Conservation (phyloP, 92 coral and sea anemone species). For the Siderastrea radians region DNA sequence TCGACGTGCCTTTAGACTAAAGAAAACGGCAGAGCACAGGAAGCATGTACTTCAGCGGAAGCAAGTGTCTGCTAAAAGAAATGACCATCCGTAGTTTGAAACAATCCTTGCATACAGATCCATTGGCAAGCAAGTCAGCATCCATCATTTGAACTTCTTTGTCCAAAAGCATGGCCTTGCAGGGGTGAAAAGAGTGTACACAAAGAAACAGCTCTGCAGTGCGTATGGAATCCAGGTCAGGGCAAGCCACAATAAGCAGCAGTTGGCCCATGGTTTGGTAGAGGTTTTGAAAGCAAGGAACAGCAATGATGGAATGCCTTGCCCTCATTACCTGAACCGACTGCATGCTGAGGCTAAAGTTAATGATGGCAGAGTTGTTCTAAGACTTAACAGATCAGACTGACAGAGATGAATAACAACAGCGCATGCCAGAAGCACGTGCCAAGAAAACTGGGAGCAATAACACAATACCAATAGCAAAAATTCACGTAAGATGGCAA, state of each 20-base stretch:
- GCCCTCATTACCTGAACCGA: slow-evolving; percentile 13
- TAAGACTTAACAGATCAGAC: neutral
- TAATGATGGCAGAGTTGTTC: neutral
- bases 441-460: slow-evolving; percentile 8
- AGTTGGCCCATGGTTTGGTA: slow-evolving; percentile 20
- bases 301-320: neutral
- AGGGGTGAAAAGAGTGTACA: slow-evolving; percentile 51
- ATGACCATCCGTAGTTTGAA: slow-evolving; percentile 13
- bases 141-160: slow-evolving; percentile 33
- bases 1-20: slow-evolving; percentile 23
- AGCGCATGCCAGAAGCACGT: neutral
- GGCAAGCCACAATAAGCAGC: slow-evolving; percentile 47
- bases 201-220: slow-evolving; percentile 45
- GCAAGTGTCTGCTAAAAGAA: slow-evolving; percentile 16
- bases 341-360: slow-evolving; percentile 20
- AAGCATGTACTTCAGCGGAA: slow-evolving; percentile 52
- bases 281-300: neutral
- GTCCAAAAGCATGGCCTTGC: slow-evolving; percentile 32
- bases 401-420: neutral
- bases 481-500: neutral
- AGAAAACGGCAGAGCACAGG: slow-evolving; percentile 63
- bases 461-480: neutral
- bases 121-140: slow-evolving; percentile 38
- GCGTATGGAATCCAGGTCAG: slow-evolving; percentile 38
- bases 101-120: slow-evolving; percentile 24